phyloP scores from a whole-genome alignment of 2,797 vertebrate genomes.

The Coregonus ussuriensis region DNA sequence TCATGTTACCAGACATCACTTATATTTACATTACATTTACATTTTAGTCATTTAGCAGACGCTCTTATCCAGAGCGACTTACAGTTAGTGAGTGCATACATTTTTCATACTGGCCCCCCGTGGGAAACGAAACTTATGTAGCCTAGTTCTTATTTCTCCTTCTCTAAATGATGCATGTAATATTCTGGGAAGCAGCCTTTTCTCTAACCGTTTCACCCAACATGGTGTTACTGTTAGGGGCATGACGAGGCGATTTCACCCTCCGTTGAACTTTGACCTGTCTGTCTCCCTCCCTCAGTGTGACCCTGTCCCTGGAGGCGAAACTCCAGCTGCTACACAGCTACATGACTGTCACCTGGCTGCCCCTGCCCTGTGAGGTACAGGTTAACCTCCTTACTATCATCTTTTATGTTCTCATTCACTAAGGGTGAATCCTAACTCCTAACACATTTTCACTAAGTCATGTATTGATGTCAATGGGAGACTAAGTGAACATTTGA shows the following conservation, averaged over 20 bases:
- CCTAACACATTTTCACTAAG: neutral
- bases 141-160: neutral
- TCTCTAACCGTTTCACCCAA: neutral
- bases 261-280: neutral
- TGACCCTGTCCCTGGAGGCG: conserved; percentile 91
- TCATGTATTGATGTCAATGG: neutral
- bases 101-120: too few species aligned
- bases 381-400: conserved; percentile 67
- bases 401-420: neutral
- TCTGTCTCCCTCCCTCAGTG: conserved; percentile 66
- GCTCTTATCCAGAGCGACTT: too few species aligned
- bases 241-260: neutral
- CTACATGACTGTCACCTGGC: conserved; percentile 91
- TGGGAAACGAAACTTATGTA: neutral
- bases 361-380: conserved; percentile 88
- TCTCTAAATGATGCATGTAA: neutral
- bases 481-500: neutral
- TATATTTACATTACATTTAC: neutral
- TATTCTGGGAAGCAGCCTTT: neutral
- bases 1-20: neutral
- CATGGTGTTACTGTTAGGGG: neutral
- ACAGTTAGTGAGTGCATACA: too few species aligned
- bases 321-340: conserved; percentile 92
- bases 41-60: too few species aligned
- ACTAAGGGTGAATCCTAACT: neutral